Conservation (phyloP, 2,888 invertebrate species). For the Baronia brevicornis region DNA sequence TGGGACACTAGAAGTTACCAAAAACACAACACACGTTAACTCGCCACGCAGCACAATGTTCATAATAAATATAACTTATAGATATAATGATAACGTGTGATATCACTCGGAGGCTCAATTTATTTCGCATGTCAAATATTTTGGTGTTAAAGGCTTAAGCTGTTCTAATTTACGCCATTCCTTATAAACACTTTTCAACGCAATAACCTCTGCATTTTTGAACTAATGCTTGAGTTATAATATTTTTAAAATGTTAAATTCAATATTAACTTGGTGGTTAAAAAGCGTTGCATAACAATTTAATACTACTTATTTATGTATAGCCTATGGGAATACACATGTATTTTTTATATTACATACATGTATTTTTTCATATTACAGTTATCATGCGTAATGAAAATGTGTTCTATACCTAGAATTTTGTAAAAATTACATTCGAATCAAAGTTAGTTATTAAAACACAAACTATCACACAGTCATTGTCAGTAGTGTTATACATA, state of each 20-base stretch:
- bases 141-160: constrained; percentile 7
- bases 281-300: too few relatives aligned
- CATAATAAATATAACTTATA: constrained; percentile 57
- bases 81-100: constrained; percentile 62
- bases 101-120: constrained; percentile 55
- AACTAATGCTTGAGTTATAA: too few relatives aligned
- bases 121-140: constrained; percentile 20
- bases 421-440: too few relatives aligned
- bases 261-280: too few relatives aligned
- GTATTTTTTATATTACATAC: constrained; percentile 3
- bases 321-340: too few relatives aligned
- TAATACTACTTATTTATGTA: too few relatives aligned
- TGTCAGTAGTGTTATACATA: constrained; percentile 20
- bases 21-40: constrained; percentile 43
- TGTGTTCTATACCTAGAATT: too few relatives aligned
- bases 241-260: too few relatives aligned
- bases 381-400: constrained; percentile 1
- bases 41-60: constrained; percentile 41
- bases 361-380: constrained; percentile 10
- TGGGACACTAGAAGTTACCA: constrained; percentile 14
- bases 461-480: constrained; percentile 1
- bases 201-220: too few relatives aligned
- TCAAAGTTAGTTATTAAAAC: constrained; percentile 1
- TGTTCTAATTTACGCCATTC: too few relatives aligned
- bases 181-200: too few relatives aligned